phyloP scores from a whole-genome alignment of 2,888 invertebrate genomes.

The Altica lythri region DNA sequence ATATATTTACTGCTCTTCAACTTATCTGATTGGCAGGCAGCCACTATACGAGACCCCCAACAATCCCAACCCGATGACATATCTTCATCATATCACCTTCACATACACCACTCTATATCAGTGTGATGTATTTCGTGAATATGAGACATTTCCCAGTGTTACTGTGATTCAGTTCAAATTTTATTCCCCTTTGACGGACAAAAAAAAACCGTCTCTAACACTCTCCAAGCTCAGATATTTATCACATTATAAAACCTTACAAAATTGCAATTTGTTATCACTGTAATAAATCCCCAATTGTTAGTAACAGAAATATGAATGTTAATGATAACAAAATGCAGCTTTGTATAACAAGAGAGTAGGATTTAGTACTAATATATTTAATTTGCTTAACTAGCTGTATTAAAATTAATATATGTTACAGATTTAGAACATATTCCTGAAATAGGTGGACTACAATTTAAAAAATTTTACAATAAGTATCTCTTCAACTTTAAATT shows the following conservation, averaged over 20 bases:
- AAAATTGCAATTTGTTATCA: slow-evolving; percentile 6
- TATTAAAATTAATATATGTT: no score
- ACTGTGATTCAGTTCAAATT: slow-evolving; percentile 47
- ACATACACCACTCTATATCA: slow-evolving; percentile 23
- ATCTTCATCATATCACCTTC: slow-evolving; percentile 45
- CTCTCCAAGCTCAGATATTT: slow-evolving; percentile 27
- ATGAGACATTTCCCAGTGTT: slow-evolving; percentile 49
- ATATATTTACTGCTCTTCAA: slow-evolving; percentile 32
- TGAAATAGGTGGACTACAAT: no score
- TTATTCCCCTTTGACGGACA: slow-evolving; percentile 27
- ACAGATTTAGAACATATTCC: no score
- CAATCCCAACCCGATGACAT: slow-evolving; percentile 39
- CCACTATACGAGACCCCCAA: slow-evolving; percentile 12
- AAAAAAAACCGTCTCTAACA: slow-evolving; percentile 24
- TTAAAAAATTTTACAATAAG: no score
- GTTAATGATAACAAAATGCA: not conserved
- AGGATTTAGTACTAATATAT: no score
- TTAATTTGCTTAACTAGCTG: no score
- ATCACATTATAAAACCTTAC: slow-evolving; percentile 29
- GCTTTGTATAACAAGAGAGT: not conserved
- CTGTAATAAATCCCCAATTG: slow-evolving; percentile 5
- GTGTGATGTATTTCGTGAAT: slow-evolving; percentile 35
- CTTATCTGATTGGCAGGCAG: slow-evolving; percentile 28
- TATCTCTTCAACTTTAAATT: no score
- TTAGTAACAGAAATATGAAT: slow-evolving; percentile 3